Evolutionary conservation across 2,797 vertebrate genomes (phyloP).

Genomic region (Premnoplex brunnescens): DNA sequence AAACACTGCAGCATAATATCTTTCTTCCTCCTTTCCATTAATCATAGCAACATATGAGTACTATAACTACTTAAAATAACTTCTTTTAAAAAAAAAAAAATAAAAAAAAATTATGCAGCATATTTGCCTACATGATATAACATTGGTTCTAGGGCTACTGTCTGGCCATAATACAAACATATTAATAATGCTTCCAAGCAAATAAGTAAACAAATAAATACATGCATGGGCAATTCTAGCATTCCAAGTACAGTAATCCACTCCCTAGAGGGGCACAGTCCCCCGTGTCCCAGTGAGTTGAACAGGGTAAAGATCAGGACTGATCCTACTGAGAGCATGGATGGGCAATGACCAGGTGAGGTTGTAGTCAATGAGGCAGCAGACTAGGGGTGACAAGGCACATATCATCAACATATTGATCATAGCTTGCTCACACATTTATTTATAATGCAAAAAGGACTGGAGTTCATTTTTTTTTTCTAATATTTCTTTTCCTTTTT

Average conservation of each 20-base stretch:
- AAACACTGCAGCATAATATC: not conserved
- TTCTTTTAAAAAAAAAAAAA: not conserved
- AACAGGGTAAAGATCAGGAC: not conserved
- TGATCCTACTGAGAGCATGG: accelerated
- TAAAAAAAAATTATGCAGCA: not conserved
- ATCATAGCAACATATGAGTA: not conserved
- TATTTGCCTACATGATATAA: not conserved
- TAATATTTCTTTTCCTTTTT: too few species aligned
- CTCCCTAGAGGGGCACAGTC: not conserved
- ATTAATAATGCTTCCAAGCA: not conserved
- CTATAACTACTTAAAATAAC: not conserved
- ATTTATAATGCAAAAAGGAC: not conserved
- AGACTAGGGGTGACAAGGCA: not conserved
- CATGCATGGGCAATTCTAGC: not conserved
- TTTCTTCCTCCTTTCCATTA: not conserved
- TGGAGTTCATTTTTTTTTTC: accelerated
- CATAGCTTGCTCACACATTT: not conserved
- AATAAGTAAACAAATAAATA: not conserved
- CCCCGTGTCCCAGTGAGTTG: not conserved
- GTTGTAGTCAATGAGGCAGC: not conserved
- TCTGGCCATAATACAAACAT: not conserved
- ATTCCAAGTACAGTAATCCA: not conserved
- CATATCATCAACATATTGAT: not conserved
- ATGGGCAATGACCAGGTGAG: not conserved
- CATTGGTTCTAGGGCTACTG: not conserved